A percentile compares a stretch with the other conserved stretches of the same genome.
Conservation (phyloP, 2,113 vertebrate genomes). For the Helogale parvula region DNA sequence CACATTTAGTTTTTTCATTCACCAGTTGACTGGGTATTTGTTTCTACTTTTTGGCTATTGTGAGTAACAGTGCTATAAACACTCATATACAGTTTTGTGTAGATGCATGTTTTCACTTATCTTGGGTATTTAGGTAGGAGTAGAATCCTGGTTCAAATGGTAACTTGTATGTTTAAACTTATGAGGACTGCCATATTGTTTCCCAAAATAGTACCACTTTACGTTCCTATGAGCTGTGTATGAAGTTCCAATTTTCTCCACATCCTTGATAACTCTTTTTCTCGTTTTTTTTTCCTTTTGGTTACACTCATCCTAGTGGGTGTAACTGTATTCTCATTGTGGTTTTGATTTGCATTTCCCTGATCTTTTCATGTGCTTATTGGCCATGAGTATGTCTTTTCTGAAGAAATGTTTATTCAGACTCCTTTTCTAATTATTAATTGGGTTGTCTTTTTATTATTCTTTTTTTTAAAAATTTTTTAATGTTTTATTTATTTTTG, state of each 20-base stretch:
- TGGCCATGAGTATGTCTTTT: neutral
- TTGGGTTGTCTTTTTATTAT: neutral
- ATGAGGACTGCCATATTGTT: neutral
- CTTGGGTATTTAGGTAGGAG: neutral
- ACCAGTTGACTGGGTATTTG: neutral
- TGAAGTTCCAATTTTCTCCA: neutral
- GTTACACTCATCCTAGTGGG: neutral
- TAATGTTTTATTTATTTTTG: no score
- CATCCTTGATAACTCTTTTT: neutral
- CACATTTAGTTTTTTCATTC: neutral
- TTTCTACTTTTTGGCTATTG: neutral
- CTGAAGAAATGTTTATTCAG: neutral
- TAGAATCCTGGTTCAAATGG: neutral
- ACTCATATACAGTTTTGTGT: neutral
- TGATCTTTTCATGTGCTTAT: neutral
- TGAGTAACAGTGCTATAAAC: neutral
- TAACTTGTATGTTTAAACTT: neutral
- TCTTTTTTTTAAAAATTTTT: no score
- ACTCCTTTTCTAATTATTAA: neutral
- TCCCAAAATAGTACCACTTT: neutral
- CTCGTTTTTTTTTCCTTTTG: neutral
- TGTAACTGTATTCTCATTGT: neutral
- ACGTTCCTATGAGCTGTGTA: neutral
- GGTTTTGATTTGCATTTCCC: neutral
- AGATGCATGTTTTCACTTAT: neutral